A percentile compares a stretch with the other conserved stretches of the same genome.
These are phyloP conservation scores for Anastatus disparis DNA, from an alignment of 1,140 invertebrate species.

Conservation along the genomic window DNA sequence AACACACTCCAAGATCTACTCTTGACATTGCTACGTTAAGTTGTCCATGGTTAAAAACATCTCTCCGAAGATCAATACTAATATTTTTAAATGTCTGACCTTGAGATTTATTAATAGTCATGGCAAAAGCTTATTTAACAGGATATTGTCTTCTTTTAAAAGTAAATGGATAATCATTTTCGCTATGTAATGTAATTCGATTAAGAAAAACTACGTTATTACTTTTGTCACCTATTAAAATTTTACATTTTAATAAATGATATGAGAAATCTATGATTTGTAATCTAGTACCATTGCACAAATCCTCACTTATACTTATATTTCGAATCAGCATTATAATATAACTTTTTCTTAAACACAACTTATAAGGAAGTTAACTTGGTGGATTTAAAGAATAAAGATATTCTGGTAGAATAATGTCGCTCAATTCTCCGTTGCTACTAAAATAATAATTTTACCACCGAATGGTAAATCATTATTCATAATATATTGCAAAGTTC, in stretches of 20 bases:
- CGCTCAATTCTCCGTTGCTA: no score
- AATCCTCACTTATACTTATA: slow-evolving; percentile 1
- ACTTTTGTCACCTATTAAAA: background rate
- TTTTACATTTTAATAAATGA: slow-evolving; percentile 9
- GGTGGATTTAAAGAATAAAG: background rate
- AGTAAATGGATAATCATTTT: slow-evolving; percentile 2
- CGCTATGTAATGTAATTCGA: background rate
- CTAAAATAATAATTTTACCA: no score
- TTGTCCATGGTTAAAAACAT: slow-evolving; percentile 32
- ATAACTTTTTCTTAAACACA: background rate
- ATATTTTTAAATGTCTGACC: no score
- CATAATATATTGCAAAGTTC: no score
- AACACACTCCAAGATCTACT: no score
- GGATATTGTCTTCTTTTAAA: slow-evolving; percentile 9
- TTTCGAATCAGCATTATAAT: slow-evolving; percentile 11
- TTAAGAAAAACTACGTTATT: background rate
- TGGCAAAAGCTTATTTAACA: slow-evolving; percentile 1
- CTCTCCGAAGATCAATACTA: background rate
- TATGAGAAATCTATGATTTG: background rate
- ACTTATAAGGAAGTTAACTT: background rate
- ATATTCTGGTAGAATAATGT: background rate
- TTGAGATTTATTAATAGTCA: slow-evolving; percentile 1
- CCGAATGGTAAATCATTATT: no score
- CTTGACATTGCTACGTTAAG: no score
- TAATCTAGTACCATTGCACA: slow-evolving; percentile 5